phyloP scores from a whole-genome alignment of 2,888 invertebrate species.

The Antheraea assamensis region DNA sequence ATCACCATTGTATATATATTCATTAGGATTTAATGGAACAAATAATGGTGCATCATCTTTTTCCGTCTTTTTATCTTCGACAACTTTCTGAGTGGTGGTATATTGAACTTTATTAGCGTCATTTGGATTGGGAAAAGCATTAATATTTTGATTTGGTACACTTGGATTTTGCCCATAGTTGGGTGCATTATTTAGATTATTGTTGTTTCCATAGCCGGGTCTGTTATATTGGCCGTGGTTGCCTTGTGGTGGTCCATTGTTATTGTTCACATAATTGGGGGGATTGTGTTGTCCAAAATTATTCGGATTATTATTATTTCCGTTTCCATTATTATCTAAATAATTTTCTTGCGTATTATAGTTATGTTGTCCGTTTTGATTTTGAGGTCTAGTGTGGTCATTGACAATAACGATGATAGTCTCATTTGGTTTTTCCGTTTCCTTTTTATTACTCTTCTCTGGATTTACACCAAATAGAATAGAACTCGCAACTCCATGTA shows the following conservation, averaged over 20 bases:
- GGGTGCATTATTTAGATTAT: conserved; percentile 15
- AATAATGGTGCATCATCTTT: conserved; percentile 52
- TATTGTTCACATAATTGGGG: conserved; percentile 26
- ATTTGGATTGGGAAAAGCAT: background rate
- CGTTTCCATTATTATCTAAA: conserved; percentile 19
- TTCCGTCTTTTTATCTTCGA: conserved; percentile 42
- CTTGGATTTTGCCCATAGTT: conserved; percentile 19
- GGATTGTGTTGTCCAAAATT: conserved; percentile 13
- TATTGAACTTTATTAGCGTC: too few species aligned
- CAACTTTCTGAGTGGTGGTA: conserved; percentile 9
- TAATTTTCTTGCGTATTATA: conserved; percentile 24
- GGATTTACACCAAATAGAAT: conserved; percentile 40
- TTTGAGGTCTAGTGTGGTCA: conserved; percentile 37
- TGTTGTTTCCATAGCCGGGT: conserved; percentile 25
- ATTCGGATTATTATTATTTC: conserved; percentile 1
- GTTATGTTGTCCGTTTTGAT: conserved; percentile 30
- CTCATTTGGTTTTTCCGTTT: conserved; percentile 33
- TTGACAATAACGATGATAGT: conserved; percentile 49
- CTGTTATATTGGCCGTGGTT: conserved; percentile 20
- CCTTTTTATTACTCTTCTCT: conserved; percentile 30
- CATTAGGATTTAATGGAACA: conserved; percentile 59
- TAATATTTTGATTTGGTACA: conserved; percentile 13
- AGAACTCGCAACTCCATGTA: conserved; percentile 50
- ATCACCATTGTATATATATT: conserved; percentile 54
- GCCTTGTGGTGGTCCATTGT: conserved; percentile 15